These are phyloP conservation scores for Diprion similis DNA, from an alignment of 1,140 invertebrate species.

Conservation along the genomic window DNA sequence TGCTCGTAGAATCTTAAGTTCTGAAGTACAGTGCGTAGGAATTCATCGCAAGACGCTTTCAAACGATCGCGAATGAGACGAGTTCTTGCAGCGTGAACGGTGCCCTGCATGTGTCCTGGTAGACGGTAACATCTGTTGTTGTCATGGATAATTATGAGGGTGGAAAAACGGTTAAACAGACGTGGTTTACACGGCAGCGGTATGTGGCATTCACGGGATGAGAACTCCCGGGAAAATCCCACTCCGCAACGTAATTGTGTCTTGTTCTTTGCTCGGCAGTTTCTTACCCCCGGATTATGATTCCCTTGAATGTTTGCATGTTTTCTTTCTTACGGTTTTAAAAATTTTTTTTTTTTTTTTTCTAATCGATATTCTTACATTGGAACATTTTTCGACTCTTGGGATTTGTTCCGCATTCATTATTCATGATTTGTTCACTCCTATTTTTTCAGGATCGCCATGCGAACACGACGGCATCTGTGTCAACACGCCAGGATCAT, in stretches of 20 bases:
- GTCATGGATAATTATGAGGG: constrained; percentile 26
- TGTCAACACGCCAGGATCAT: constrained; percentile 94
- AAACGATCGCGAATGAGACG: too few species aligned
- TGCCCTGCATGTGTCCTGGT: too few species aligned
- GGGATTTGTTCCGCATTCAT: neutral
- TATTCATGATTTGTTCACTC: neutral
- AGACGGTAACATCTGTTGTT: too few species aligned
- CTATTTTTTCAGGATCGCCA: constrained; percentile 72
- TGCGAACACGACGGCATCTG: constrained; percentile 93
- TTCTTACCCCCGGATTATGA: neutral
- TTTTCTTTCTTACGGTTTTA: neutral
- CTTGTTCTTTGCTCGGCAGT: neutral
- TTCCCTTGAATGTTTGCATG: constrained; percentile 3
- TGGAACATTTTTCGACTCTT: neutral
- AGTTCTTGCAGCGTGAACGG: too few species aligned
- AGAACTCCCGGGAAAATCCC: neutral
- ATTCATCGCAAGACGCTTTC: too few species aligned
- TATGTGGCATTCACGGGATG: constrained; percentile 30
- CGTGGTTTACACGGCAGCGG: constrained; percentile 37
- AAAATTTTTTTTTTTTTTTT: neutral
- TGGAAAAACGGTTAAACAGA: constrained; percentile 40
- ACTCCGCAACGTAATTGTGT: neutral
- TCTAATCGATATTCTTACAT: neutral
- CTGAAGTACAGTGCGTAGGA: too few species aligned
- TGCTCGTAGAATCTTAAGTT: too few species aligned